phyloP scores from a whole-genome alignment of 2,113 vertebrate genomes.

The Dasyprocta punctata region DNA sequence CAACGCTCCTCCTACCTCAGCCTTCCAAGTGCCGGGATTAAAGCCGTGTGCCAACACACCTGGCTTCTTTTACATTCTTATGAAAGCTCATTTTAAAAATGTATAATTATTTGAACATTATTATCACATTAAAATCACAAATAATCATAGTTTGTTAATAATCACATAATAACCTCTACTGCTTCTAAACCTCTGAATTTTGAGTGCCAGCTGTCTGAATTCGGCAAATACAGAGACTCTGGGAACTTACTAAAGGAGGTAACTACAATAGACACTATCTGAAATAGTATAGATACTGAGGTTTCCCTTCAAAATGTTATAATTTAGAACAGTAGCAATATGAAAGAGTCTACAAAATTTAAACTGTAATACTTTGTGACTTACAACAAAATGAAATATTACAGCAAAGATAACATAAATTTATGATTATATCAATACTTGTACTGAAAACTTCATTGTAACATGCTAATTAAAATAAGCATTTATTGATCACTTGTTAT shows the following conservation, averaged over 20 bases:
- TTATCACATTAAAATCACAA: background rate
- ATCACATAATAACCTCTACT: background rate
- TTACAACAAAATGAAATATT: background rate
- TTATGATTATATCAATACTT: background rate
- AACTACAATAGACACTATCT: background rate
- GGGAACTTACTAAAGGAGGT: background rate
- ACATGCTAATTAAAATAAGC: conserved; percentile 11
- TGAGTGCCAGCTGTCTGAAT: background rate
- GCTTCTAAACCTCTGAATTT: background rate
- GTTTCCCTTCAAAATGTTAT: background rate
- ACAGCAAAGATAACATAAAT: background rate
- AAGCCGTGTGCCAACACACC: too few relatives aligned
- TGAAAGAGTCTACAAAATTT: background rate
- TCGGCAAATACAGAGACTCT: background rate
- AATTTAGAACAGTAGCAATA: conserved; percentile 2
- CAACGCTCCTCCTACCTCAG: too few relatives aligned
- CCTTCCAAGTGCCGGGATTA: too few relatives aligned
- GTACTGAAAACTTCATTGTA: background rate
- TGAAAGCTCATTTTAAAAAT: background rate
- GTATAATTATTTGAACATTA: background rate
- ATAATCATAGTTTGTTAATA: background rate
- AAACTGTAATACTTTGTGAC: background rate
- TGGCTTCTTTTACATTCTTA: background rate
- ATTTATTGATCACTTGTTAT: background rate
- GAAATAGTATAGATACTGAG: background rate